A percentile compares a stretch with the other conserved stretches of the same genome.
Conservation (phyloP, 1,140 invertebrate species). For the Drosophila triauraria region DNA sequence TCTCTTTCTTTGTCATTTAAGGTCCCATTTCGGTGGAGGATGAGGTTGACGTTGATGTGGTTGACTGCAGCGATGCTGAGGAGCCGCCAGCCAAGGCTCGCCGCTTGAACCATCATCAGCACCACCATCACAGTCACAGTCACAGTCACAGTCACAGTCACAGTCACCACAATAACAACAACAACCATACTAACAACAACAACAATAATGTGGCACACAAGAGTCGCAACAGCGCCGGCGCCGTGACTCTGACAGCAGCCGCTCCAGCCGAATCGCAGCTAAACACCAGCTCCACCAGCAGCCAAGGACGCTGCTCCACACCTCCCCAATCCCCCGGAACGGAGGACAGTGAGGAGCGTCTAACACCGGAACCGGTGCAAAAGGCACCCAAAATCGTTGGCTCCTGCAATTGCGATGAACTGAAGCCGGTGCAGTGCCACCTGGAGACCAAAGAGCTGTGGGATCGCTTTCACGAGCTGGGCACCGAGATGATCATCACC, state of each 20-base stretch:
- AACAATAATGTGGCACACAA: slow-evolving; percentile 67
- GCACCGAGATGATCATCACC: slow-evolving; percentile 99
- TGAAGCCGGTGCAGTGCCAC: slow-evolving; percentile 93
- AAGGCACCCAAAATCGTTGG: slow-evolving; percentile 86
- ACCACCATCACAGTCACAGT: slow-evolving; percentile 59
- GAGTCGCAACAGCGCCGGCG: slow-evolving; percentile 59
- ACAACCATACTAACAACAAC: slow-evolving; percentile 54
- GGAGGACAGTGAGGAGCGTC: slow-evolving; percentile 80
- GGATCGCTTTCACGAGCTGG: slow-evolving; percentile 97
- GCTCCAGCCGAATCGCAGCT: slow-evolving; percentile 57
- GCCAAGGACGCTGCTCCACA: slow-evolving; percentile 82
- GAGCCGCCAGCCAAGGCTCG: slow-evolving; percentile 78
- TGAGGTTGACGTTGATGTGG: slow-evolving; percentile 86
- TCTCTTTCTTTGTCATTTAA: slow-evolving; percentile 57
- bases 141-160: slow-evolving; percentile 51
- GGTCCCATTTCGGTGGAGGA: slow-evolving; percentile 86
- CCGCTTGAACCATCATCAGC: slow-evolving; percentile 68
- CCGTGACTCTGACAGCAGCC: slow-evolving; percentile 35
- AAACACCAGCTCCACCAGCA: slow-evolving; percentile 80
- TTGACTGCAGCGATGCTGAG: slow-evolving; percentile 86
- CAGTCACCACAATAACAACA: slow-evolving; percentile 49
- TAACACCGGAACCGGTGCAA: slow-evolving; percentile 83
- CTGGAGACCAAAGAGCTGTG: slow-evolving; percentile 97
- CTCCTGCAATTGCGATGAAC: slow-evolving; percentile 93
- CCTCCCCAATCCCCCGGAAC: slow-evolving; percentile 81